Conservation (phyloP, 2,113 vertebrate genomes). For the Labrus mixtus region DNA sequence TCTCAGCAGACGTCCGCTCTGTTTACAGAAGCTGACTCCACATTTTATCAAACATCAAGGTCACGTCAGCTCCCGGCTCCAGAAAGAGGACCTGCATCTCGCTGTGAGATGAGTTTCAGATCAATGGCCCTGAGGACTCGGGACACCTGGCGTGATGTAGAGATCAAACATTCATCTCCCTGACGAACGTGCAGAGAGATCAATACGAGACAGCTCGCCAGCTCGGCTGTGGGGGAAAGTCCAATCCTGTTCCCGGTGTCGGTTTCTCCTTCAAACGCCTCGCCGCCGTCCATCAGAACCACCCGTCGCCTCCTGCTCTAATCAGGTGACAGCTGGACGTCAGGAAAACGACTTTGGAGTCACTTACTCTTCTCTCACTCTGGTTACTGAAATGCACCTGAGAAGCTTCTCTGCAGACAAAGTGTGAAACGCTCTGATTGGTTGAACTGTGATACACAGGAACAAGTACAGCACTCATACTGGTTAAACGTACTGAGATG, state of each 20-base stretch:
- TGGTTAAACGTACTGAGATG: background rate
- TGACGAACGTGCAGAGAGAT: conserved; percentile 64
- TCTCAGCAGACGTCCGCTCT: background rate
- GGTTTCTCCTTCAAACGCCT: conserved; percentile 65
- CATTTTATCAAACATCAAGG: conserved; percentile 29
- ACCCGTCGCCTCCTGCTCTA: conserved; percentile 40
- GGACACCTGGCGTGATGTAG: conserved; percentile 53
- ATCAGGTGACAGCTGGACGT: conserved; percentile 67
- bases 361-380: conserved; percentile 20
- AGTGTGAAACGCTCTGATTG: conserved; percentile 36
- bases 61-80: conserved; percentile 23
- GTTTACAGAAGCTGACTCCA: background rate
- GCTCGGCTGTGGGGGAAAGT: conserved; percentile 44
- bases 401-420: conserved; percentile 22
- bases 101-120: conserved; percentile 54
- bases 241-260: conserved; percentile 42
- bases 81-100: conserved; percentile 40
- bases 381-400: conserved; percentile 7
- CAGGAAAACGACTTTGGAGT: conserved; percentile 61
- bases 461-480: background rate
- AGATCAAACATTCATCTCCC: conserved; percentile 50
- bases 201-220: conserved; percentile 59
- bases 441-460: background rate
- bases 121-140: conserved; percentile 49
- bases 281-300: conserved; percentile 46